These are phyloP conservation scores for Pipa parva DNA, from an alignment of 2,113 vertebrate species.

Conservation along the genomic window DNA sequence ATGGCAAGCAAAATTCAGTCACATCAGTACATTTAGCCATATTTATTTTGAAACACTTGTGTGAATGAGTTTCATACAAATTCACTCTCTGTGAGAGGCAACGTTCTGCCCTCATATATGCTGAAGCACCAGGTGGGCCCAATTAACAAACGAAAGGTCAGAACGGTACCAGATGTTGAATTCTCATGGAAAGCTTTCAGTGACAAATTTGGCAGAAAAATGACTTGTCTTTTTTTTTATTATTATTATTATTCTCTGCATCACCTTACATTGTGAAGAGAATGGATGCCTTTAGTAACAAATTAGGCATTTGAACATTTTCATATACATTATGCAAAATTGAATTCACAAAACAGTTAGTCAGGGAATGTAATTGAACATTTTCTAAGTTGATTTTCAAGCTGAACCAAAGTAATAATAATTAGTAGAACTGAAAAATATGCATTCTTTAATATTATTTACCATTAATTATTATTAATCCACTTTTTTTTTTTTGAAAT, in stretches of 20 bases:
- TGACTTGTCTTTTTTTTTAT: not conserved
- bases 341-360: slow-evolving; percentile 25
- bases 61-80: slow-evolving; percentile 23
- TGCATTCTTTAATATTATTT: too few species aligned
- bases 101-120: slow-evolving; percentile 28
- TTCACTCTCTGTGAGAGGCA: slow-evolving; percentile 36
- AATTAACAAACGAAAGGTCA: slow-evolving; percentile 47
- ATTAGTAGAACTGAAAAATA: too few species aligned
- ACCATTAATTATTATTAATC: too few species aligned
- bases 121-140: slow-evolving; percentile 31
- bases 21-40: slow-evolving; percentile 25
- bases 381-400: too few species aligned
- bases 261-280: slow-evolving; percentile 1
- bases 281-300: slow-evolving; percentile 25
- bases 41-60: slow-evolving; percentile 24
- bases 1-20: slow-evolving; percentile 11
- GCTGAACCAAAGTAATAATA: too few species aligned
- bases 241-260: slow-evolving; percentile 32
- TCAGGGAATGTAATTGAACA: too few species aligned
- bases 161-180: slow-evolving; percentile 30
- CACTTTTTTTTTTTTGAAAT: too few species aligned
- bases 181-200: slow-evolving; percentile 37
- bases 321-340: slow-evolving; percentile 2
- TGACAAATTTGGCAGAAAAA: slow-evolving; percentile 10
- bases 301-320: slow-evolving; percentile 1